Conservation (phyloP, 2,113 vertebrate genomes). For the Nannobrachium achirus region DNA sequence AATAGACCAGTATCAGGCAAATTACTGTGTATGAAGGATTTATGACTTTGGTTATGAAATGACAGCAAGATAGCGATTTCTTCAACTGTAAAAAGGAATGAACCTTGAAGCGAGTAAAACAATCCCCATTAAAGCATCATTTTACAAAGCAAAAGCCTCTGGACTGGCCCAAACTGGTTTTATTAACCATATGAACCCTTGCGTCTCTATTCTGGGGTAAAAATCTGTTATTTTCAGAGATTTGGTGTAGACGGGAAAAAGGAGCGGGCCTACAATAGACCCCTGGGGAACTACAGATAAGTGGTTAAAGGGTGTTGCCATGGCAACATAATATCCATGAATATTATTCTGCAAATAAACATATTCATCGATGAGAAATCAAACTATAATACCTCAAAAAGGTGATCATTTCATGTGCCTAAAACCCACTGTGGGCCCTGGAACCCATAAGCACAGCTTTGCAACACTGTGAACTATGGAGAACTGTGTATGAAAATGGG, state of each 20-base stretch:
- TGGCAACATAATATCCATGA: slow-evolving; percentile 4
- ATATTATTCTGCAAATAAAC: slow-evolving; percentile 5
- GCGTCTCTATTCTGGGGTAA: too few relatives aligned
- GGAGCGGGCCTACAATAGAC: too few relatives aligned
- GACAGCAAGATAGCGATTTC: slow-evolving; percentile 26
- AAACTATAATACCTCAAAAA: background rate
- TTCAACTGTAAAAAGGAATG: background rate
- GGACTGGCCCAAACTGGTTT: slow-evolving; percentile 1
- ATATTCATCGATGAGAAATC: background rate
- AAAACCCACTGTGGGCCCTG: slow-evolving; percentile 24
- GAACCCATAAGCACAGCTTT: background rate
- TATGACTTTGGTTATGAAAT: slow-evolving; percentile 17
- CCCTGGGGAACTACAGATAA: too few relatives aligned
- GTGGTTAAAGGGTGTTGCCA: slow-evolving; percentile 25
- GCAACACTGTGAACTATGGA: background rate
- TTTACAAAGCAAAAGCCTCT: background rate
- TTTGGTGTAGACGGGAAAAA: too few relatives aligned
- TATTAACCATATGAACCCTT: too few relatives aligned
- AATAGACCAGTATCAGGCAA: slow-evolving; percentile 10
- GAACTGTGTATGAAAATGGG: slow-evolving; percentile 9
- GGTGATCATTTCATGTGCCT: slow-evolving; percentile 9
- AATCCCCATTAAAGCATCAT: slow-evolving; percentile 1
- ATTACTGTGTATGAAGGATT: background rate
- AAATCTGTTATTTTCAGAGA: too few relatives aligned
- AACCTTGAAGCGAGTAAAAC: slow-evolving; percentile 16